phyloP scores from a whole-genome alignment of 2,888 invertebrate genomes.

The Drosophila stalkeri region DNA sequence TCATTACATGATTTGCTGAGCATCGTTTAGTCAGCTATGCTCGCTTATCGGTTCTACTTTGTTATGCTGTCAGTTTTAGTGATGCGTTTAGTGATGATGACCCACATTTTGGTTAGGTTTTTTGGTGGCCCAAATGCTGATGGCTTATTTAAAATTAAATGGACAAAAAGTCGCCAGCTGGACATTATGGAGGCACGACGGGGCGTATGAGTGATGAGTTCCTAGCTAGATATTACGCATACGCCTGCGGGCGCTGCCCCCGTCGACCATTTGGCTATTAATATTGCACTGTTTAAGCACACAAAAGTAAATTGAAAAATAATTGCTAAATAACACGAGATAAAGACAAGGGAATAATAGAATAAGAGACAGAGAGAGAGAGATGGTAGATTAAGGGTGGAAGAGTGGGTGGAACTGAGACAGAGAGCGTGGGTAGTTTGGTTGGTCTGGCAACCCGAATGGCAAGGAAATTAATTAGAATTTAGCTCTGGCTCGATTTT shows the following conservation, averaged over 20 bases:
- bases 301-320: constrained; percentile 74
- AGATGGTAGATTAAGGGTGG: neutral
- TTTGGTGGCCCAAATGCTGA: constrained; percentile 34
- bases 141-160: constrained; percentile 40
- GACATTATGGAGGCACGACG: constrained; percentile 1
- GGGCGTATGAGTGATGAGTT: constrained; percentile 49
- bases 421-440: neutral
- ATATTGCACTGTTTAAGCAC: constrained; percentile 34
- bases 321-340: constrained; percentile 59
- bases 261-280: constrained; percentile 36
- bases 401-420: neutral
- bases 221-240: constrained; percentile 36
- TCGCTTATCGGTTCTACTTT: neutral
- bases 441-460: constrained; percentile 17
- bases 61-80: constrained; percentile 20
- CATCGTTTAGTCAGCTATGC: neutral
- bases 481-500: constrained; percentile 34
- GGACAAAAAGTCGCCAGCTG: constrained; percentile 18
- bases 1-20: neutral
- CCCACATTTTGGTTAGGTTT: constrained; percentile 55
- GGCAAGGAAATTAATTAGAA: constrained; percentile 62
- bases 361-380: neutral
- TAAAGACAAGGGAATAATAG: neutral
- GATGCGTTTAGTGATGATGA: constrained; percentile 39
- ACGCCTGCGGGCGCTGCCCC: constrained; percentile 24